Evolutionary conservation across 2,113 vertebrate genomes (phyloP), one percentile per base, ranked within the genome.

Genomic region (Podarcis cretensis): DNA sequence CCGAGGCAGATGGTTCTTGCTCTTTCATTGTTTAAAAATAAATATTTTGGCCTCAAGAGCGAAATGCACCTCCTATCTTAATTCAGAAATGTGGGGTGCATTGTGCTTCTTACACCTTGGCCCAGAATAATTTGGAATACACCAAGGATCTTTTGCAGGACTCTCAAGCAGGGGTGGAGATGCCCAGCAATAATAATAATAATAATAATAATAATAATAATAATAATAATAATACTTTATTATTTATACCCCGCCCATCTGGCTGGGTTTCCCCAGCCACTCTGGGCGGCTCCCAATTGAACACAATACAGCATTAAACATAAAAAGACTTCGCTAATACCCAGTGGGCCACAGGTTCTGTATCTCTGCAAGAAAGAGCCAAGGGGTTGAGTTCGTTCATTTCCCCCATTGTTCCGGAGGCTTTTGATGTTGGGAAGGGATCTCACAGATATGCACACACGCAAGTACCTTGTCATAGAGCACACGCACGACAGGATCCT

Each of bases 391-490:
- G 6, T 27, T 82, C 20, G 2, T 40, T 68, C 5, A 8, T 69
- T 23, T 9, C 0, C 7, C 1, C 20, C 8, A 13, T n/a, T 14
- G 30, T 21, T 48, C 10, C 48, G 4, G 40, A 30, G 3, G 35
- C 65, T 73, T n/a, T 12, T 73, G 27, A 23, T n/a, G 40, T 54
- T 73, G 30, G 68, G 48, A 25, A 43, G 20, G 54, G 2, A 12
- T 25, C 79, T 2, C 8, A 1, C n/a, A 9, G 0, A 71, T 23
- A 2, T 43, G n/a, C 43, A 27, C 54, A 5, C 65, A 2, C 37
- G 2, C 71, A 74, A 35, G 14, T 74, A 98, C 98, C 98, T 99
- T 98, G 94, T 99, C 97, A 77, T 96, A 98, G n/a, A 99, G 96
- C 10, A 93, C 93, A 0, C 95, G 95, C 92, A 99, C 96, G 6